phyloP scores from a whole-genome alignment of 2,113 vertebrate genomes.

The Aleadryas rufinucha region DNA sequence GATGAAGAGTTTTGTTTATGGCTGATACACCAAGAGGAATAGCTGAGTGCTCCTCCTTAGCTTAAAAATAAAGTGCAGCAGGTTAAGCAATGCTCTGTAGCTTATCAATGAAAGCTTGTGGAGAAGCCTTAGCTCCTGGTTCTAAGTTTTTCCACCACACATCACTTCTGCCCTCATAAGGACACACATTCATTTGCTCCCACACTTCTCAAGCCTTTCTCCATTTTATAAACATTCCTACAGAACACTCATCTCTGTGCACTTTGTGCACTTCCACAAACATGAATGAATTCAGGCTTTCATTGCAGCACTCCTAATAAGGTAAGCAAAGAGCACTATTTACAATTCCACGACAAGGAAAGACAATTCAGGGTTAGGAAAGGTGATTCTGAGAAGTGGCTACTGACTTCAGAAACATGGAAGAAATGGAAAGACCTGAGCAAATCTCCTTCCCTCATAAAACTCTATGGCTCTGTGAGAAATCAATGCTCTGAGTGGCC shows the following conservation, averaged over 20 bases:
- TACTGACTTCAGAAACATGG: not conserved
- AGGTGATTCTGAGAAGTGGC: not conserved
- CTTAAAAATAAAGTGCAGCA: constrained; percentile 36
- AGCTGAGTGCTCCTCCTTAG: not conserved
- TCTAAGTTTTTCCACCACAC: not conserved
- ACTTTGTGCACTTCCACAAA: not conserved
- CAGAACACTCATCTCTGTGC: not conserved
- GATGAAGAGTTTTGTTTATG: constrained; percentile 59
- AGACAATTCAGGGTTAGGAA: not conserved
- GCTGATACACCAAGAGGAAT: not conserved
- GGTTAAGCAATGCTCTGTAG: not conserved
- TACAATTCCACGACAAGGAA: not conserved
- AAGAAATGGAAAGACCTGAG: not conserved
- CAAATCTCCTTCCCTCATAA: not conserved
- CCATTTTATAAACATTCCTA: constrained; percentile 30
- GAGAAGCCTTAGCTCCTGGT: not conserved
- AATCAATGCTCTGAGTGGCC: not conserved
- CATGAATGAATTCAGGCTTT: constrained; percentile 16
- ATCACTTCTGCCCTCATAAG: constrained; percentile 3
- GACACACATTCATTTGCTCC: not conserved
- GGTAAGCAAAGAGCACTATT: not conserved
- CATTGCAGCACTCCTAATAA: not conserved
- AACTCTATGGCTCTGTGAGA: not conserved
- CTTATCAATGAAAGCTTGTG: not conserved
- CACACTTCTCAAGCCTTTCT: not conserved